Evolutionary conservation across 2,113 vertebrate genomes (phyloP).

Genomic region (Crypturellus undulatus): DNA sequence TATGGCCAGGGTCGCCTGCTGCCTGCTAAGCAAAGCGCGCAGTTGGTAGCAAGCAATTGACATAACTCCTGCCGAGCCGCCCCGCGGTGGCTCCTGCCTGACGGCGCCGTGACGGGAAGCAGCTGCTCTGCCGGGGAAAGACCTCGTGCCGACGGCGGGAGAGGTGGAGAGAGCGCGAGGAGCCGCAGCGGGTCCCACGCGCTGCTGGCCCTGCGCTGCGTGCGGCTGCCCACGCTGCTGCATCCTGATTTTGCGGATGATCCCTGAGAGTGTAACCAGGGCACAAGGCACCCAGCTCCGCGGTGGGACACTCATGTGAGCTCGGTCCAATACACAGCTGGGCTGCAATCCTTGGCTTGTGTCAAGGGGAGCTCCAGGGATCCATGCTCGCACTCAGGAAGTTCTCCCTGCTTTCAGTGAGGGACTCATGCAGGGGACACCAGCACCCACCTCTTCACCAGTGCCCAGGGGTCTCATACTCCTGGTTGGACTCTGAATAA

Average conservation of each 20-base stretch:
- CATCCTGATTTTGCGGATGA: no score
- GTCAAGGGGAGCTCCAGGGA: not conserved
- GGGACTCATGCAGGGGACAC: not conserved
- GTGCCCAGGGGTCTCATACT: not conserved
- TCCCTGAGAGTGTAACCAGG: no score
- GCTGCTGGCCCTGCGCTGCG: no score
- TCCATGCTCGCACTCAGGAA: fast-evolving
- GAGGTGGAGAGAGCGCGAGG: not conserved
- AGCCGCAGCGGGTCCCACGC: fast-evolving
- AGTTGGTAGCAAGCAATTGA: not conserved
- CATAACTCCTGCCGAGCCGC: not conserved
- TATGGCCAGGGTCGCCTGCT: fast-evolving
- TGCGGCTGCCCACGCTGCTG: no score
- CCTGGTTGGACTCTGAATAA: not conserved
- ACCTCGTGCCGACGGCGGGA: fast-evolving
- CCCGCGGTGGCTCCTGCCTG: fast-evolving
- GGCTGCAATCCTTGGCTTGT: not conserved
- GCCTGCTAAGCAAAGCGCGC: fast-evolving
- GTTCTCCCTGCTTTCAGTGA: not conserved
- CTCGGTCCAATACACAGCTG: not conserved
- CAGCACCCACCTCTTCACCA: not conserved
- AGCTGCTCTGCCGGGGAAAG: not conserved
- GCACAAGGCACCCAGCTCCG: not conserved
- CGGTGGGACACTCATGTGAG: not conserved
- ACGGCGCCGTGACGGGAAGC: fast-evolving